These are phyloP conservation scores for Arctopsyche grandis DNA, from an alignment of 1,140 invertebrate species.

Conservation along the genomic window DNA sequence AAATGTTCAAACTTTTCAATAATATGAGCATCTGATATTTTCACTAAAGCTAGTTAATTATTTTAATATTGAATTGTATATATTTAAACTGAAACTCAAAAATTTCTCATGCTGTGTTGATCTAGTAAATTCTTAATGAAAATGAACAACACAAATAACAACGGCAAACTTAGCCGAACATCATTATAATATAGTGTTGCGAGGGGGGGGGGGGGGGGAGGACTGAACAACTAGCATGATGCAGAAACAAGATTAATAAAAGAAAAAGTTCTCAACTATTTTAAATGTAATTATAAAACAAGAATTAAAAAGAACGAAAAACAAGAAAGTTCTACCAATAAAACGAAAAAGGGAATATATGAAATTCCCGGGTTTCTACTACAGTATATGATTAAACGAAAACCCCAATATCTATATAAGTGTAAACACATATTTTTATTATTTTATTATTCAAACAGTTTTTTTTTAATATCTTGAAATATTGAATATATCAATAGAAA, in stretches of 20 bases:
- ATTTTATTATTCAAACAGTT: constrained; percentile 48
- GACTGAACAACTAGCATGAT: constrained; percentile 40
- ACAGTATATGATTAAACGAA: constrained; percentile 22
- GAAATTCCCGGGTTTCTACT: constrained; percentile 44
- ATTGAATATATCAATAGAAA: constrained; percentile 53
- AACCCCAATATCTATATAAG: constrained; percentile 50
- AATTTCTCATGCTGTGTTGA: constrained; percentile 46
- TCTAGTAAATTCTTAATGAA: constrained; percentile 13
- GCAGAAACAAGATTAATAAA: constrained; percentile 48
- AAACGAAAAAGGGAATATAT: constrained; percentile 43
- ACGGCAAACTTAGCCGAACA: no score
- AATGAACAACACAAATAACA: constrained; percentile 7
- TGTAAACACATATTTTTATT: constrained; percentile 43
- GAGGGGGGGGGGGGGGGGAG: not conserved
- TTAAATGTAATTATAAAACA: constrained; percentile 26
- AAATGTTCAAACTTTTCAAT: constrained; percentile 49
- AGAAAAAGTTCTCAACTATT: constrained; percentile 45
- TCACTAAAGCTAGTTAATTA: constrained; percentile 53
- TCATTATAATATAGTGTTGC: not conserved
- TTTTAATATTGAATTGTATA: constrained; percentile 46
- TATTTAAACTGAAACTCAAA: constrained; percentile 42
- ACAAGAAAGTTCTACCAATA: constrained; percentile 39
- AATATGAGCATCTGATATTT: constrained; percentile 50
- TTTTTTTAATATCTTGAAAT: constrained; percentile 32
- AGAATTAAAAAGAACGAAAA: constrained; percentile 43